Evolutionary conservation across 2,888 invertebrate genomes (phyloP), one percentile per base, ranked within the genome.

Genomic region (Sturmia bella): DNA sequence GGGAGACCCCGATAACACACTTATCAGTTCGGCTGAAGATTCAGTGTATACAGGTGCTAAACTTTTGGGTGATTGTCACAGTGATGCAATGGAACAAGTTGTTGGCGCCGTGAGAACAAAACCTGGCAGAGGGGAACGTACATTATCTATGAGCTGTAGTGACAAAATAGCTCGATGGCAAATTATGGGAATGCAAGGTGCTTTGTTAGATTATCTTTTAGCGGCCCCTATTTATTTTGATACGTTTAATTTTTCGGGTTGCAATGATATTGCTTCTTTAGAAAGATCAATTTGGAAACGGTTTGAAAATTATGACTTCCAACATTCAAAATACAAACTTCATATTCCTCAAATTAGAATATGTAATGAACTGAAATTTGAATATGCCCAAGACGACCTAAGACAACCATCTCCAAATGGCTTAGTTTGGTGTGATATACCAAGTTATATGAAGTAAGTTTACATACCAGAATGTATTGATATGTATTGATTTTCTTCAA

Each of bases 111-210:
- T 96, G 11, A 92, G 98, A 74, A 97, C 95, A 0, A 98, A 98
- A 90, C 98, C 98, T 32, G 98, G 98, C 0, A 92, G 97, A 87
- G 98, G 98, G 0, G 95, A 96, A 88, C 94, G 94, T 59, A 98
- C 98, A 0, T 89, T 96, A 50, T 97, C 97, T 11, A 94, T 98
- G 86, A 97, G 97, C 0, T 99, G 98, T 90, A 98, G 97, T 90
- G 98, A 99, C 91, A 99, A 99, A 92, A 91, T 99, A 13, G 94
- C 97, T 2, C 94, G 95, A 86, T 99, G 98, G 98, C 94, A 95
- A 87, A 92, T 95, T 80, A 88, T 97, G 39, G 98, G 98, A 0
- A 88, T 97, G 27, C 98, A 96, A 92, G 98, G 98, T 3, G 94
- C 96, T 3, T 91, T 98, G 3, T 88, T 98, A 59, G 93, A 94